phyloP scores from a whole-genome alignment of 1,140 invertebrate genomes.

The Tribolium castaneum region DNA sequence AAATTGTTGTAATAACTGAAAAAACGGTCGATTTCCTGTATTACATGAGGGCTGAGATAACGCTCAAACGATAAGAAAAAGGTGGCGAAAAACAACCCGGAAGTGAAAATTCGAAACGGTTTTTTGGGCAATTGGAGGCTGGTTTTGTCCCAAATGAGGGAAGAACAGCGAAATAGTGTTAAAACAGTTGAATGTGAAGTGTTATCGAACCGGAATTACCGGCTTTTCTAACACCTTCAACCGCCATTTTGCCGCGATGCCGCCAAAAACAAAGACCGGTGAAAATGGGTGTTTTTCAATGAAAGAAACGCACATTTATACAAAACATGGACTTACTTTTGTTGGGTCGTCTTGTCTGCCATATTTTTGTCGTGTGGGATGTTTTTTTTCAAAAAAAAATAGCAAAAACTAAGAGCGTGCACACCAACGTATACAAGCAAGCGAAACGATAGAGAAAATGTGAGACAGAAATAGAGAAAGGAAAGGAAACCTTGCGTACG shows the following conservation, averaged over 20 bases:
- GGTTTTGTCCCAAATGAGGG: background rate
- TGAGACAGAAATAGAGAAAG: conserved; percentile 51
- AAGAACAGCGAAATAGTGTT: background rate
- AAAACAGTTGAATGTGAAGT: no score
- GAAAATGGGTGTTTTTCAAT: background rate
- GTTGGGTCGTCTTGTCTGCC: conserved; percentile 57
- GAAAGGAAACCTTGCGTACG: conserved; percentile 44
- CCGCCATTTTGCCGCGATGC: conserved; percentile 56
- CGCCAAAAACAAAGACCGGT: conserved; percentile 57
- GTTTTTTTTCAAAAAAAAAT: conserved; percentile 50
- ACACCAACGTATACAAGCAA: conserved; percentile 53
- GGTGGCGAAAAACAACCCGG: no score
- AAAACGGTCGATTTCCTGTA: no score
- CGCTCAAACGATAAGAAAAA: no score
- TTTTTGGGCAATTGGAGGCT: background rate
- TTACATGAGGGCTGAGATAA: background rate
- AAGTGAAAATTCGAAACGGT: no score
- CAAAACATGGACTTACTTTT: conserved; percentile 55
- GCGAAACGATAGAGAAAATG: conserved; percentile 56
- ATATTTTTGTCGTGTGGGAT: conserved; percentile 52
- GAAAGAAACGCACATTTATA: conserved; percentile 3
- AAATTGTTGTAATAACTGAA: background rate
- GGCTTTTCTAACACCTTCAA: conserved; percentile 41
- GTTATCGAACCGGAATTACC: conserved; percentile 38
- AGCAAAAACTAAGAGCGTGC: conserved; percentile 52